Conservation (phyloP, 2,113 vertebrate genomes). For the Crotalus viridis region DNA sequence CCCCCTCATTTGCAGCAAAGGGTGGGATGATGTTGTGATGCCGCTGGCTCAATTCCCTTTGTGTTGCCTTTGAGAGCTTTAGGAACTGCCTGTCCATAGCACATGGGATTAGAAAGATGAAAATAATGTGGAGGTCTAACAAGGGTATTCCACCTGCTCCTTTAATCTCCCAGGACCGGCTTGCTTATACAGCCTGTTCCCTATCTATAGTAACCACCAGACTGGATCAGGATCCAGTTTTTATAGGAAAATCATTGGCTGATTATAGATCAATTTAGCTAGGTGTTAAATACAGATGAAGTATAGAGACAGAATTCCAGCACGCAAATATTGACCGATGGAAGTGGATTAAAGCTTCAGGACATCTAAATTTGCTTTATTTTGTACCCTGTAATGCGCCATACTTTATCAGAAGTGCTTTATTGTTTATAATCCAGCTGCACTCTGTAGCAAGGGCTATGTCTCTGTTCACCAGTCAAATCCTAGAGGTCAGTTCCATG, state of each 20-base stretch:
- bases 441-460: not conserved
- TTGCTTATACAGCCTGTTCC: not conserved
- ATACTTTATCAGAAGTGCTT: not conserved
- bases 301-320: not conserved
- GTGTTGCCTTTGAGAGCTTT: constrained; percentile 6
- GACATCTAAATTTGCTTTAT: not conserved
- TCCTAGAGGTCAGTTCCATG: not conserved
- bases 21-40: not conserved
- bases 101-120: constrained; percentile 4
- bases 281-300: not conserved
- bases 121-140: not conserved
- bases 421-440: not conserved
- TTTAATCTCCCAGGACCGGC: not conserved
- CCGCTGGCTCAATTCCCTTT: constrained; percentile 12
- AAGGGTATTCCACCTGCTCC: not conserved
- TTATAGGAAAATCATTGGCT: not conserved
- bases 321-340: not conserved
- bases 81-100: constrained; percentile 1
- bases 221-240: not conserved
- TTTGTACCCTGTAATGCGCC: too few relatives aligned
- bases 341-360: not conserved
- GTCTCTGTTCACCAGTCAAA: not conserved
- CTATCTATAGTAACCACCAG: not conserved
- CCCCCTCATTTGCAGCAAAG: not conserved
- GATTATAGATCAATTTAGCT: not conserved